Evolutionary conservation across 2,888 invertebrate genomes (phyloP), one percentile per base, ranked within the genome.

Genomic region (Unio delphinus): DNA sequence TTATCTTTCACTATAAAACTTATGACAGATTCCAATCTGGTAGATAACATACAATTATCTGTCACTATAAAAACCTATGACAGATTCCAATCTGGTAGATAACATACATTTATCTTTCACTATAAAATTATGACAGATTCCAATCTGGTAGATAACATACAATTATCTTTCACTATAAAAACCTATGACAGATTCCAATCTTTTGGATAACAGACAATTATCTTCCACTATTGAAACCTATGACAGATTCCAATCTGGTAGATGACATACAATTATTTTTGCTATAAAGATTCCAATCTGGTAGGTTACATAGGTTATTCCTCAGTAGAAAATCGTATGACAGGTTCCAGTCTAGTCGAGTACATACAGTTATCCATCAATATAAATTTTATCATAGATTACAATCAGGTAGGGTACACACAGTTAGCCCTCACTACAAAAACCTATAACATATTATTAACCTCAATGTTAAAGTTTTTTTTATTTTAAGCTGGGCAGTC

Each of bases 21-120:
- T 0, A 95, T 98, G 0, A 97, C 98, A 86, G 98, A 98, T 89
- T 95, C 96, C 69, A 96, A 97, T 91, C 91, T 98, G 82, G 98
- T 98, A 30, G 70, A 80, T 63, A 17, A 60, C 20, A n/a, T 55
- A 54, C 59, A 30, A 20, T 58, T 57, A 34, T 34, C 54, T n/a
- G 1, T 7, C 55, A 7, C 7, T 34, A 34, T 34, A 7, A 34
- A 7, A 97, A 87, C 97, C 97, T 0, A 95, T 98, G 0, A 98
- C 98, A 86, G 98, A 98, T 89, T 95, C 96, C 69, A 96, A 97
- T 91, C 91, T 98, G 82, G 98, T 98, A 30, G 70, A 80, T 63
- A 17, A 60, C 20, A n/a, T 55, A 54, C 59, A 30, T 15, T 58
- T 57, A 34, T 34, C 54, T n/a, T 8, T 7, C 55, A 7, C 7